phyloP scores from a whole-genome alignment of 2,797 vertebrate genomes.

The Channa striata region DNA sequence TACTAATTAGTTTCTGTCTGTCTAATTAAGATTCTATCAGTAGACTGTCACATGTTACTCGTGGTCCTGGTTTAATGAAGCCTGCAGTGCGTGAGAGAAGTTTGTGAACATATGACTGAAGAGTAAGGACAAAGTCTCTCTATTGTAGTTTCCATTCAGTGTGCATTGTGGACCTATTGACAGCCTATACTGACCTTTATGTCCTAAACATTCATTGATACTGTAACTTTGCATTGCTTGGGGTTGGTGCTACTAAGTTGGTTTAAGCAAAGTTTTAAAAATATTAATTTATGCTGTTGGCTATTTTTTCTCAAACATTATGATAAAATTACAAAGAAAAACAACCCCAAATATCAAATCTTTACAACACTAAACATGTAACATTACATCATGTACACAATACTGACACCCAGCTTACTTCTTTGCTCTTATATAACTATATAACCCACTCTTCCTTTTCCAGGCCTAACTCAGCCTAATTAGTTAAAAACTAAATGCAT shows the following conservation, averaged over 20 bases:
- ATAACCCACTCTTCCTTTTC: background rate
- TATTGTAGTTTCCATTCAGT: constrained; percentile 6
- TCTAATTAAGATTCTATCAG: constrained; percentile 74
- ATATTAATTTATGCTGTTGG: background rate
- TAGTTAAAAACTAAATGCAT: background rate
- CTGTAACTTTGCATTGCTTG: background rate
- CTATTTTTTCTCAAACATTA: background rate
- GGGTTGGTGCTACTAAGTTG: background rate
- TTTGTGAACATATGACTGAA: constrained; percentile 1
- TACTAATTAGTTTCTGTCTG: constrained; percentile 70
- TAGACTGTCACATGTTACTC: constrained; percentile 47
- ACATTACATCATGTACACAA: background rate
- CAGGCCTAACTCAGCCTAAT: background rate
- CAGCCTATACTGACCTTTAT: constrained; percentile 46
- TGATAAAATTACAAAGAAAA: background rate
- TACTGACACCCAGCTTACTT: background rate
- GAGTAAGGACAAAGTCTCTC: constrained; percentile 26
- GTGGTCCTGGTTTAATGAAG: constrained; percentile 24
- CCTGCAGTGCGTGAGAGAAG: constrained; percentile 11
- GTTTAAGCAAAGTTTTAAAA: constrained; percentile 5
- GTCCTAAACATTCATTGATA: background rate
- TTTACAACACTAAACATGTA: background rate
- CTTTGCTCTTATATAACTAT: constrained; percentile 5
- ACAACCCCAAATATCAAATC: background rate
- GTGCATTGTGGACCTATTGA: too few relatives aligned